Evolutionary conservation across 2,113 vertebrate genomes (phyloP).

Genomic region (Pseudonaja textilis): DNA sequence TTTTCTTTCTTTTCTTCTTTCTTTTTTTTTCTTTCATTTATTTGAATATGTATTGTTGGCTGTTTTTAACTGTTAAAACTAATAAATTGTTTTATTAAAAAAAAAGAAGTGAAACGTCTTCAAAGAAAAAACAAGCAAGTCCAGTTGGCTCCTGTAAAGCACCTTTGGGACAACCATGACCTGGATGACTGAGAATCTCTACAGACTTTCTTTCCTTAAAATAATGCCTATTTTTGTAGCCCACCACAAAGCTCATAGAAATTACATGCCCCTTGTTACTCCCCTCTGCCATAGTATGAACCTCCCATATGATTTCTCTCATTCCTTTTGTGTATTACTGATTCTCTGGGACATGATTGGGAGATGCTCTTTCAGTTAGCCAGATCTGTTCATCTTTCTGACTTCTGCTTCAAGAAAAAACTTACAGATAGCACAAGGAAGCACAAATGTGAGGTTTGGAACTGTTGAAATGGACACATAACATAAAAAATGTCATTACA

Average conservation of each 20-base stretch:
- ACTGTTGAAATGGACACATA: not conserved
- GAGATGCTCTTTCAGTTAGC: not conserved
- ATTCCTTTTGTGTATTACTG: not conserved
- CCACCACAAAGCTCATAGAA: not conserved
- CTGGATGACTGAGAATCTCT: too few relatives aligned
- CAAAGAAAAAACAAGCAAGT: too few relatives aligned
- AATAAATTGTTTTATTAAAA: too few relatives aligned
- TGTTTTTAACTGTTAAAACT: too few relatives aligned
- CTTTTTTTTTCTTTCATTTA: too few relatives aligned
- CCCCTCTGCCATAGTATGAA: not conserved
- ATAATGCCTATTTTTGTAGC: not conserved
- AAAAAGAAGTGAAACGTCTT: too few relatives aligned
- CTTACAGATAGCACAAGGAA: not conserved
- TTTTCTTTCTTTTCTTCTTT: too few relatives aligned
- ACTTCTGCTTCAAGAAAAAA: not conserved
- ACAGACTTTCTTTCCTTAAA: not conserved
- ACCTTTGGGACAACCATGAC: too few relatives aligned
- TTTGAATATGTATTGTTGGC: too few relatives aligned
- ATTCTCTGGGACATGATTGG: not conserved
- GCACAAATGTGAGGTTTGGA: not conserved
- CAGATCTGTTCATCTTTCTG: not conserved
- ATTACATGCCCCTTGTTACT: not conserved
- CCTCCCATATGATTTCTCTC: not conserved
- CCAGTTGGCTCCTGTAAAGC: too few relatives aligned
- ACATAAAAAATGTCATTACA: too few relatives aligned